These are phyloP conservation scores for Argyrosomus regius DNA, from an alignment of 2,797 vertebrate genomes.

Conservation along the genomic window DNA sequence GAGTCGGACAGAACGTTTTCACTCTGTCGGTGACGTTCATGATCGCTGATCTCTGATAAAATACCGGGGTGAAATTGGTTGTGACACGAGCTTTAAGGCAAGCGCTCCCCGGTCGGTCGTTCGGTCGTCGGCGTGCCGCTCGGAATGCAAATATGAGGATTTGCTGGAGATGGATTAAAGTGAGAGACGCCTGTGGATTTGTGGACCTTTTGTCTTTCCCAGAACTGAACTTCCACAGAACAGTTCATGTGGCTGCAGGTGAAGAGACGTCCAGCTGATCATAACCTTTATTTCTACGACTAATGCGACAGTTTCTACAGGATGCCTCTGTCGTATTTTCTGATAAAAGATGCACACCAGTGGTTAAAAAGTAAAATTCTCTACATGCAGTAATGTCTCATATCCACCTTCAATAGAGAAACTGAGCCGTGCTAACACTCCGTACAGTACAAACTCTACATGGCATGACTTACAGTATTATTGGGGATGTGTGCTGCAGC, in stretches of 20 bases:
- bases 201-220: too few relatives aligned
- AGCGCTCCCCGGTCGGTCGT: background rate
- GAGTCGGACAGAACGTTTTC: background rate
- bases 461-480: background rate
- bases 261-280: too few relatives aligned
- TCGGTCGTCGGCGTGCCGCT: background rate
- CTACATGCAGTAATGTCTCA: too few relatives aligned
- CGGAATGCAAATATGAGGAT: background rate
- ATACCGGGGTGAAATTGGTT: constrained; percentile 12
- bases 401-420: background rate
- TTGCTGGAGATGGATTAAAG: background rate
- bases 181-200: too few relatives aligned
- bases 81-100: background rate
- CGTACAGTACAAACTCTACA: background rate
- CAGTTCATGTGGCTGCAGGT: too few relatives aligned
- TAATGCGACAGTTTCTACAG: background rate
- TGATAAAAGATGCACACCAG: too few relatives aligned
- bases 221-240: too few relatives aligned
- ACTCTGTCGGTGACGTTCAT: background rate
- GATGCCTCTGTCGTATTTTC: background rate
- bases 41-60: background rate
- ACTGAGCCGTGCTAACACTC: background rate
- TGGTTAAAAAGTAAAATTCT: too few relatives aligned
- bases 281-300: background rate
- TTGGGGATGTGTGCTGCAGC: background rate